Evolutionary conservation across 2,113 vertebrate species (phyloP).

Genomic region (Dicentrarchus labrax): DNA sequence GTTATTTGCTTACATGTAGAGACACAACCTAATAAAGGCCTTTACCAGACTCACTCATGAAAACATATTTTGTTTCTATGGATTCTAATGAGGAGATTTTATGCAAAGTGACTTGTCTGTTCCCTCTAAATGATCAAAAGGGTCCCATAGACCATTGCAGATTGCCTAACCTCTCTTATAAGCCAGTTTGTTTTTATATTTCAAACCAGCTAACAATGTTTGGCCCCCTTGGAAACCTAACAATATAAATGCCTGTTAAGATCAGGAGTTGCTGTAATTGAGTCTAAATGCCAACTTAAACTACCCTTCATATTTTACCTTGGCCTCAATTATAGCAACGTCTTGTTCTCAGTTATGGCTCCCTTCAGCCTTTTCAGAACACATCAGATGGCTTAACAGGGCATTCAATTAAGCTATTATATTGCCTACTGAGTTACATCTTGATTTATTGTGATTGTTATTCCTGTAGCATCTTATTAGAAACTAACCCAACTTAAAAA

Average conservation of each 20-base stretch:
- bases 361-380: slow-evolving; percentile 52
- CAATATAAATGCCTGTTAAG: slow-evolving; percentile 38
- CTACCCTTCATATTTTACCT: slow-evolving; percentile 30
- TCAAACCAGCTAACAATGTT: slow-evolving; percentile 1
- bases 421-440: slow-evolving; percentile 2
- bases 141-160: background rate
- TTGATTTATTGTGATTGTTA: slow-evolving; percentile 30
- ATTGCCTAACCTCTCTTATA: background rate
- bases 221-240: slow-evolving; percentile 14
- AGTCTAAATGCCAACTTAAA: slow-evolving; percentile 39
- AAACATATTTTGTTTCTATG: too few relatives aligned
- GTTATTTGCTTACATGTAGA: background rate
- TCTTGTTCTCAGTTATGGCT: slow-evolving; percentile 27
- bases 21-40: background rate
- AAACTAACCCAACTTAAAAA: background rate
- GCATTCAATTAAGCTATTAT: slow-evolving; percentile 31
- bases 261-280: slow-evolving; percentile 49
- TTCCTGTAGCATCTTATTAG: slow-evolving; percentile 8
- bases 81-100: background rate
- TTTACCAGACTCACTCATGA: too few relatives aligned
- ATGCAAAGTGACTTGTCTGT: background rate
- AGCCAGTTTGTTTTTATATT: slow-evolving; percentile 8
- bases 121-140: background rate
- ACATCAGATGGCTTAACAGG: slow-evolving; percentile 26
- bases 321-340: slow-evolving; percentile 19